These are phyloP conservation scores for Crotalus tigris DNA, from an alignment of 2,113 vertebrate species.

Conservation along the genomic window DNA sequence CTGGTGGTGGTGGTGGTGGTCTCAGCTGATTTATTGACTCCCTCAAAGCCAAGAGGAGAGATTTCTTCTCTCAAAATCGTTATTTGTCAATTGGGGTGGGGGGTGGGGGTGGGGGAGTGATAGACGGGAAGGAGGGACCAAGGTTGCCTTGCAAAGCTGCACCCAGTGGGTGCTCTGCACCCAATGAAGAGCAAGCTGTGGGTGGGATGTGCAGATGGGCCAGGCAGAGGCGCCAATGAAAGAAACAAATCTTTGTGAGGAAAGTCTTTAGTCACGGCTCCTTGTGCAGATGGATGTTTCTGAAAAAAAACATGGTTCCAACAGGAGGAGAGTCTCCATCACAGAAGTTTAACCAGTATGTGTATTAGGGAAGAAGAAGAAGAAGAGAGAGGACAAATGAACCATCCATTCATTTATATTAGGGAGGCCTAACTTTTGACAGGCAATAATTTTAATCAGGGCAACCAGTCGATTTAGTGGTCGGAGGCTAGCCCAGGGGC, in stretches of 20 bases:
- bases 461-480: background rate
- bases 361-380: background rate
- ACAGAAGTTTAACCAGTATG: background rate
- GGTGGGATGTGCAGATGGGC: background rate
- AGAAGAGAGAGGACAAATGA: background rate
- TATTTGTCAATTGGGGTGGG: background rate
- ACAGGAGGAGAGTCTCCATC: background rate
- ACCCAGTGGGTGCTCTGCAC: too few relatives aligned
- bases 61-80: background rate
- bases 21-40: background rate
- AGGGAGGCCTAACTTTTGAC: background rate
- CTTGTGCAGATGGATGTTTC: background rate
- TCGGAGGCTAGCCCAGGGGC: background rate
- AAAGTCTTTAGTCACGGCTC: background rate
- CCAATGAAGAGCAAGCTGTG: background rate
- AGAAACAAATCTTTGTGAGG: background rate
- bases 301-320: background rate
- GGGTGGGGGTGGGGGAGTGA: too few relatives aligned
- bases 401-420: background rate
- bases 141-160: too few relatives aligned
- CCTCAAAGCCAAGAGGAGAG: background rate
- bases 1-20: too few relatives aligned
- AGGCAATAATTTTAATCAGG: background rate
- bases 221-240: background rate
- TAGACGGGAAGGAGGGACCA: too few relatives aligned